Percentiles rank a stretch among this genome's conserved stretches.
Conservation (phyloP, 2,797 vertebrate species). For the Sternarchorhynchus goeldii region DNA sequence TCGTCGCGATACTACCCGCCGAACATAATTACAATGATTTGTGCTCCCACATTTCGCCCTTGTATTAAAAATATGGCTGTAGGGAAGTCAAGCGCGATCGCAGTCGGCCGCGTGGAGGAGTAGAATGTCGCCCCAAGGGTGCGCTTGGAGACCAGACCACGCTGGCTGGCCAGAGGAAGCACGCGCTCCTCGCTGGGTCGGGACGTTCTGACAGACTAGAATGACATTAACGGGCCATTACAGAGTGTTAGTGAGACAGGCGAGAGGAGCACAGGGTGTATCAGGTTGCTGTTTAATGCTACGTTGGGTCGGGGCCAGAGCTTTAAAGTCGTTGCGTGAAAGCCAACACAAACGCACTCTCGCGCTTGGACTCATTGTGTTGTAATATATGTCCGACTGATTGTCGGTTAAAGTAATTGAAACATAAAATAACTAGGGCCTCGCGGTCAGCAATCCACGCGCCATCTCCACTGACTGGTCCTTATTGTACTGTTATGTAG, state of each 20-base stretch:
- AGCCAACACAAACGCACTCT: conserved; percentile 40
- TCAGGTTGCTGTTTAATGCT: conserved; percentile 72
- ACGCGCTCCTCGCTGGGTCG: conserved; percentile 58
- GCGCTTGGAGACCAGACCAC: conserved; percentile 67
- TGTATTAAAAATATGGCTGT: conserved; percentile 75
- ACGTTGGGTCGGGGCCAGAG: conserved; percentile 53
- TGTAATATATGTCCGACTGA: conserved; percentile 47
- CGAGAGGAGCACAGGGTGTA: conserved; percentile 62
- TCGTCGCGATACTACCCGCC: conserved; percentile 63
- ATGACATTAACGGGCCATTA: conserved; percentile 71
- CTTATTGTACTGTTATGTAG: conserved; percentile 7
- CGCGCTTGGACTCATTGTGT: conserved; percentile 31
- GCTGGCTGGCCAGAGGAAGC: conserved; percentile 73
- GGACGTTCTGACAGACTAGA: conserved; percentile 68
- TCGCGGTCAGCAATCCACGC: conserved; percentile 21
- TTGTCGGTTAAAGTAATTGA: conserved; percentile 45
- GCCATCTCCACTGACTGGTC: conserved; percentile 7
- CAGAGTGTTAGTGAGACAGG: conserved; percentile 50
- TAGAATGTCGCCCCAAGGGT: conserved; percentile 66
- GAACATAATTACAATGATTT: conserved; percentile 78
- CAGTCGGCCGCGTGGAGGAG: conserved; percentile 59
- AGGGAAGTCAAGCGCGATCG: conserved; percentile 70
- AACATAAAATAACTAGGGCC: conserved; percentile 39
- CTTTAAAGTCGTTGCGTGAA: conserved; percentile 32
- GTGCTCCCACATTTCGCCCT: conserved; percentile 70